Evolutionary conservation across 2,888 invertebrate genomes (phyloP).

Genomic region (Plagodis dolabraria): DNA sequence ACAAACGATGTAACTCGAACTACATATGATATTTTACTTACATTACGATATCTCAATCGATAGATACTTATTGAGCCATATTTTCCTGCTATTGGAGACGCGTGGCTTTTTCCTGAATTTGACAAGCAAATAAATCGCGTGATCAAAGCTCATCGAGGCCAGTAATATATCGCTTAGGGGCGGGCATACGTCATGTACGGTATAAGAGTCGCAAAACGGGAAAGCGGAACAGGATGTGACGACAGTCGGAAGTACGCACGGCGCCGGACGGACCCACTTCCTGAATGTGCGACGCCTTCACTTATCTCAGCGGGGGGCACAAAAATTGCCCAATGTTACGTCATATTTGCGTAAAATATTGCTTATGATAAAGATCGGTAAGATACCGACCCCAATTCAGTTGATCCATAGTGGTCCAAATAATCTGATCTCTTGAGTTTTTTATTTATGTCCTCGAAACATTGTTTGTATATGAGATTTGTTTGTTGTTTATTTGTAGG

Average conservation of each 20-base stretch:
- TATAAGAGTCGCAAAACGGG: constrained; percentile 51
- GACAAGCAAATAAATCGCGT: constrained; percentile 81
- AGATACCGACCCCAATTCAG: too few species aligned
- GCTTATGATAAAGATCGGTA: background rate
- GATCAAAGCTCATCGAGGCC: constrained; percentile 69
- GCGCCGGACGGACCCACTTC: constrained; percentile 78
- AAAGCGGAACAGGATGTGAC: constrained; percentile 77
- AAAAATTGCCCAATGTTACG: constrained; percentile 55
- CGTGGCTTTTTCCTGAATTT: constrained; percentile 81
- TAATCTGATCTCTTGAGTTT: too few species aligned
- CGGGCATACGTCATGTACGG: constrained; percentile 47
- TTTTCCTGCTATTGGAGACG: constrained; percentile 56
- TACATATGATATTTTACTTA: background rate
- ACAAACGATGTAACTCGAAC: background rate
- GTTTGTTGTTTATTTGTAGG: too few species aligned
- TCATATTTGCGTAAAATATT: constrained; percentile 42
- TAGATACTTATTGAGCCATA: constrained; percentile 54
- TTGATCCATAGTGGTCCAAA: too few species aligned
- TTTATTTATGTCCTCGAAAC: too few species aligned
- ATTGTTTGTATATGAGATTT: too few species aligned
- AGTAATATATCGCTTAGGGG: constrained; percentile 70
- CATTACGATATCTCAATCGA: background rate
- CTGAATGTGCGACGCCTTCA: constrained; percentile 72
- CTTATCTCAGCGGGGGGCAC: constrained; percentile 77
- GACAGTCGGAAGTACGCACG: constrained; percentile 77